A percentile compares a stretch with the other conserved stretches of the same genome.
Evolutionary conservation across 2,888 invertebrate genomes (phyloP).

Genomic region (Plusia festucae): DNA sequence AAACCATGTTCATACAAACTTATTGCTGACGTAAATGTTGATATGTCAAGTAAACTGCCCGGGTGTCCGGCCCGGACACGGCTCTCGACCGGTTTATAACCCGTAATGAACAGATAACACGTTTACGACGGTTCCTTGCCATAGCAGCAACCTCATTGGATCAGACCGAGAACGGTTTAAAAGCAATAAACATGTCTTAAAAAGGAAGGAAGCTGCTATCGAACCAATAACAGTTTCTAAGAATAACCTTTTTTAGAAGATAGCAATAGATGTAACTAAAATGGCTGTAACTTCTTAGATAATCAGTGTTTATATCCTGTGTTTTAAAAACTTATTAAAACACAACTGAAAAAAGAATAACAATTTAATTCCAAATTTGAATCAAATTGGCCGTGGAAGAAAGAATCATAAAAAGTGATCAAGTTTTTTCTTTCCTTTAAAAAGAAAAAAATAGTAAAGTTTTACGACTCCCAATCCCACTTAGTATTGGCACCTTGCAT

Average conservation of each 20-base stretch:
- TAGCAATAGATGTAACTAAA: background rate
- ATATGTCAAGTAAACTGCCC: background rate
- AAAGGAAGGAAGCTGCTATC: conserved; percentile 15
- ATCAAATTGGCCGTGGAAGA: too few relatives aligned
- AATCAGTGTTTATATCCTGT: too few relatives aligned
- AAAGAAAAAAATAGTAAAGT: too few relatives aligned
- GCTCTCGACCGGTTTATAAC: conserved; percentile 29
- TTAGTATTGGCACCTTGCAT: too few relatives aligned
- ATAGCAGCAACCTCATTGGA: conserved; percentile 13
- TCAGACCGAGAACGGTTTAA: background rate
- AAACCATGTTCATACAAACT: conserved; percentile 10
- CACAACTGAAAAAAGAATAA: too few relatives aligned
- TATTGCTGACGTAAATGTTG: conserved; percentile 17
- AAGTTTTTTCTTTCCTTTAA: too few relatives aligned
- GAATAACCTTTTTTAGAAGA: conserved; percentile 7
- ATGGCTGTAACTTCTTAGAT: too few relatives aligned
- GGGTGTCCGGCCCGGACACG: background rate
- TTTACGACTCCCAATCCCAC: too few relatives aligned
- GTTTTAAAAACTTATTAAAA: too few relatives aligned
- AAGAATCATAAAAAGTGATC: too few relatives aligned
- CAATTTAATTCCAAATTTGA: too few relatives aligned
- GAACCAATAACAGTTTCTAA: conserved; percentile 2
- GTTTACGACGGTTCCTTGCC: conserved; percentile 28
- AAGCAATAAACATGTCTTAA: conserved; percentile 18
- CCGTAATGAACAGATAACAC: conserved; percentile 32